Conservation (phyloP, 2,113 vertebrate genomes). For the Melanocharis versteri region DNA sequence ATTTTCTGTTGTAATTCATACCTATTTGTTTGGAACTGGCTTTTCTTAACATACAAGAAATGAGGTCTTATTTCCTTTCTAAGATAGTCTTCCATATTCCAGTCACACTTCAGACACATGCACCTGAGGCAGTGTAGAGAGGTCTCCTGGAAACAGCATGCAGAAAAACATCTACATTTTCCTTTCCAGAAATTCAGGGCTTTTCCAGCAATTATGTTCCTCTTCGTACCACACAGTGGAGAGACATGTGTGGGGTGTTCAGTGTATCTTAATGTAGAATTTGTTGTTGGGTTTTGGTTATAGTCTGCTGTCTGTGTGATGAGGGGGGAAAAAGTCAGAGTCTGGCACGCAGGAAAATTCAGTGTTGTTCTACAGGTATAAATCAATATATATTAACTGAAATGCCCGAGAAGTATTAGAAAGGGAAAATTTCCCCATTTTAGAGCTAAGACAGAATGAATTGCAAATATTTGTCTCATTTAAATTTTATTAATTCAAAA, state of each 20-base stretch:
- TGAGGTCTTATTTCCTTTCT: background rate
- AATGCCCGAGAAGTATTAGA: background rate
- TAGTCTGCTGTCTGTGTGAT: background rate
- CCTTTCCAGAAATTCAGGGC: background rate
- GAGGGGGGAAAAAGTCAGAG: background rate
- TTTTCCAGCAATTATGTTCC: background rate
- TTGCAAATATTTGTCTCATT: background rate
- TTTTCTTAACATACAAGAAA: background rate
- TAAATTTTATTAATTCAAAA: background rate
- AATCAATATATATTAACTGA: background rate
- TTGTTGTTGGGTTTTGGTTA: background rate
- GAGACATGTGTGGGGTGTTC: rapidly evolving
- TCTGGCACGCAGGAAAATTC: background rate
- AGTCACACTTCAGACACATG: background rate
- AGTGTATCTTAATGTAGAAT: background rate
- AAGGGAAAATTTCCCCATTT: background rate
- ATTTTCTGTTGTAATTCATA: background rate
- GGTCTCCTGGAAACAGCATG: background rate
- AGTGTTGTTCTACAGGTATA: background rate
- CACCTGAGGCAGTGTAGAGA: background rate
- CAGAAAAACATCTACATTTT: background rate
- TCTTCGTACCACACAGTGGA: background rate
- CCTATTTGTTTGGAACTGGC: background rate
- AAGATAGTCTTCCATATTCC: background rate
- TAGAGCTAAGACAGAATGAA: background rate